These are phyloP conservation scores for Cephus spinipes DNA, from an alignment of 2,888 invertebrate genomes.

Conservation along the genomic window DNA sequence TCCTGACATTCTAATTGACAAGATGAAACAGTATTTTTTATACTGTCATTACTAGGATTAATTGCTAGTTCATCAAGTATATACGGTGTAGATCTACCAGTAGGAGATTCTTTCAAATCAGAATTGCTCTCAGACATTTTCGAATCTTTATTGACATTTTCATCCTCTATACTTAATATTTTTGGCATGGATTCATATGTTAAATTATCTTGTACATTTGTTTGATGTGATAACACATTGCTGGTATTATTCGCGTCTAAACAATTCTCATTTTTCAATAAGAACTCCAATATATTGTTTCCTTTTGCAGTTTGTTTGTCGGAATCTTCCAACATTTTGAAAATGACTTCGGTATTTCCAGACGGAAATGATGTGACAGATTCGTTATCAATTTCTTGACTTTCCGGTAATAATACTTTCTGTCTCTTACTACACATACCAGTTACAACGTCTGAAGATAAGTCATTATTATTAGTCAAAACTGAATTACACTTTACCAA, in stretches of 20 bases:
- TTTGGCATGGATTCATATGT: not conserved
- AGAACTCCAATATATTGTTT: not conserved
- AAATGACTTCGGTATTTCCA: not conserved
- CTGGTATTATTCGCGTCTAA: not conserved
- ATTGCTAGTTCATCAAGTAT: not conserved
- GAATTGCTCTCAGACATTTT: not conserved
- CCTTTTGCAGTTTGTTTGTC: not conserved
- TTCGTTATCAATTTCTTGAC: not conserved
- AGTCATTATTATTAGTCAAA: not conserved
- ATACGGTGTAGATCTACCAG: not conserved
- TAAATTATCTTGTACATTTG: not conserved
- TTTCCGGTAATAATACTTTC: not conserved
- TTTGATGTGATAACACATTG: not conserved
- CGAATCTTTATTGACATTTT: not conserved
- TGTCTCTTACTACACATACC: not conserved
- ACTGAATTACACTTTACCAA: not conserved
- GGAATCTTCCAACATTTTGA: not conserved
- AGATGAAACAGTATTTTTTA: not conserved
- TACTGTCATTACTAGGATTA: not conserved
- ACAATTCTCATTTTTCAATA: not conserved
- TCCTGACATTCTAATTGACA: not conserved
- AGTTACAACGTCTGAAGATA: not conserved
- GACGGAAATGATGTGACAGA: not conserved
- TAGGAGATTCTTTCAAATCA: not conserved
- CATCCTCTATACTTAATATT: not conserved